These are phyloP conservation scores for Pterostichus madidus DNA, from an alignment of 2,888 invertebrate species.

Conservation along the genomic window DNA sequence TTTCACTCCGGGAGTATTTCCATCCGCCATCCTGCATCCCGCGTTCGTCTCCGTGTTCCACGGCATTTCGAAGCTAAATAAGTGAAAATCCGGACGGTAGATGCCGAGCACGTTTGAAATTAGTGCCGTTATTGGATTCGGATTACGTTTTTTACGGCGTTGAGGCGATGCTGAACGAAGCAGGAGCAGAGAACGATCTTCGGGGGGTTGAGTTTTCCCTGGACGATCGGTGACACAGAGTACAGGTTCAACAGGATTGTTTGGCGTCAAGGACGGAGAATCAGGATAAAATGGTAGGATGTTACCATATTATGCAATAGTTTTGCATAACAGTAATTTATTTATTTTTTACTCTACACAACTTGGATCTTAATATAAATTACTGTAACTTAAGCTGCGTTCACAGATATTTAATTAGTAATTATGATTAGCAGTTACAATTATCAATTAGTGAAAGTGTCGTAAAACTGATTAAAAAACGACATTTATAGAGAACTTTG, in stretches of 20 bases:
- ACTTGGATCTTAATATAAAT: too few species aligned
- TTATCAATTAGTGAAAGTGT: too few species aligned
- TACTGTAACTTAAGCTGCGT: too few species aligned
- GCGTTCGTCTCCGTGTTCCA: not conserved
- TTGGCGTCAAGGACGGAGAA: too few species aligned
- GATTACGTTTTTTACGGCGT: conserved; percentile 62
- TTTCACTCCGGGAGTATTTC: not conserved
- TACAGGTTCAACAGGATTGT: conserved; percentile 30
- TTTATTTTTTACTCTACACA: too few species aligned
- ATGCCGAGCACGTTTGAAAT: conserved; percentile 59
- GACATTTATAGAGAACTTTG: too few species aligned
- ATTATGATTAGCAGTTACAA: too few species aligned
- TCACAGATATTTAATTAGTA: too few species aligned
- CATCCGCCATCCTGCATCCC: not conserved
- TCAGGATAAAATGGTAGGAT: too few species aligned
- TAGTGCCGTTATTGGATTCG: conserved; percentile 64
- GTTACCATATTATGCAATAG: too few species aligned
- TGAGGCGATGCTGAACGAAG: not conserved
- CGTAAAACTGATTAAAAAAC: too few species aligned
- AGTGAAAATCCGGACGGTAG: conserved; percentile 15
- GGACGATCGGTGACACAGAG: conserved; percentile 5
- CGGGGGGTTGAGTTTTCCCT: not conserved
- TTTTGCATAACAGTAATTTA: too few species aligned
- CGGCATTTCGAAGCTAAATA: conserved; percentile 6
- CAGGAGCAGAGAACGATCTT: not conserved